These are phyloP conservation scores for Tigriopus californicus DNA, from an alignment of 2,888 invertebrate genomes.

Conservation along the genomic window DNA sequence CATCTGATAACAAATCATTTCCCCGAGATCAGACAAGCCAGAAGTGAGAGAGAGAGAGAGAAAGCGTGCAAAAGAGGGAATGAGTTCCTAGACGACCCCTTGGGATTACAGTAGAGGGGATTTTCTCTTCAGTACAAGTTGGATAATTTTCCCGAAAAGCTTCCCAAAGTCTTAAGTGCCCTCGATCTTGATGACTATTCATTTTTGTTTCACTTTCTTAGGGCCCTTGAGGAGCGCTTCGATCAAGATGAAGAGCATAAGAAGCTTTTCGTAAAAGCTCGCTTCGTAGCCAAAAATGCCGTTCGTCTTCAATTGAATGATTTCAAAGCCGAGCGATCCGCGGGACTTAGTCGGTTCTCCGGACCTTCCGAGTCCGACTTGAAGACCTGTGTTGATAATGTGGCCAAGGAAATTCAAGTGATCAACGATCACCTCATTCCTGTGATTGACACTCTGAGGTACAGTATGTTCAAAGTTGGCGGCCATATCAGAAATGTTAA, in stretches of 20 bases:
- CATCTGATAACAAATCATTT: too few species aligned
- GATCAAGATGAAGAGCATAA: constrained; percentile 18
- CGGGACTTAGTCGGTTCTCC: constrained; percentile 72
- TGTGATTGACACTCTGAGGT: constrained; percentile 38
- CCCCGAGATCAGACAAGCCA: too few species aligned
- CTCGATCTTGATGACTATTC: not conserved
- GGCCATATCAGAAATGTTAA: too few species aligned
- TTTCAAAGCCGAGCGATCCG: constrained; percentile 69
- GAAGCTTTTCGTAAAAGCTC: constrained; percentile 63
- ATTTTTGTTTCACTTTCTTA: not conserved
- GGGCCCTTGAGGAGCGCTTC: constrained; percentile 5
- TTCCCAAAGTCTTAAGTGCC: not conserved
- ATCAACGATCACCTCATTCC: constrained; percentile 52
- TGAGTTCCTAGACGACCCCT: not conserved
- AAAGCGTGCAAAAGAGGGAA: too few species aligned
- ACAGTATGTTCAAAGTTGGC: too few species aligned
- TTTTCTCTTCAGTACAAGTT: not conserved
- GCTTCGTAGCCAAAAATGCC: constrained; percentile 62
- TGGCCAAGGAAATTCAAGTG: constrained; percentile 49
- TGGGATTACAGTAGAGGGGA: not conserved
- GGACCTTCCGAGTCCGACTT: constrained; percentile 64
- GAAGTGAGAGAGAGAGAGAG: too few species aligned
- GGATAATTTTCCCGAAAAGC: not conserved
- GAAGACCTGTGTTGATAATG: constrained; percentile 58
- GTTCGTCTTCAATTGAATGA: constrained; percentile 58